Conservation (phyloP, 2,113 vertebrate genomes). For the Hypanus sabinus region DNA sequence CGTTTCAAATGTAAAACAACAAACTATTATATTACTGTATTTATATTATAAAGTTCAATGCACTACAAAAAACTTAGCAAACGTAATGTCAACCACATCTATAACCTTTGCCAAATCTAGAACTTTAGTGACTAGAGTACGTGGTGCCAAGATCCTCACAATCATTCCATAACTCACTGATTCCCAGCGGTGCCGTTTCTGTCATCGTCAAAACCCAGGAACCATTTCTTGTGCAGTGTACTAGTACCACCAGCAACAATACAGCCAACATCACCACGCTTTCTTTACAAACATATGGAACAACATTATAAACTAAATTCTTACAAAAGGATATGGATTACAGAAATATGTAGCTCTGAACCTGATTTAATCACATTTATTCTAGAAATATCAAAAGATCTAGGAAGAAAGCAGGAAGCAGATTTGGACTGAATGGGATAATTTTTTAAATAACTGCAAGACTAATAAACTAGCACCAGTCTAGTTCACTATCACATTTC, state of each 20-base stretch:
- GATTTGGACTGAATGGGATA: neutral
- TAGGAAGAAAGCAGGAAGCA: neutral
- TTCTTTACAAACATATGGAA: neutral
- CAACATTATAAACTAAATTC: neutral
- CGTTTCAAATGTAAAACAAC: neutral
- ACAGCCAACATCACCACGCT: neutral
- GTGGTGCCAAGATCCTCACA: neutral
- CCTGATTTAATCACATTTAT: neutral
- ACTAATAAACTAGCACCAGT: neutral
- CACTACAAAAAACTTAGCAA: neutral
- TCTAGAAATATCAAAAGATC: neutral
- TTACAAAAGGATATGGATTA: neutral
- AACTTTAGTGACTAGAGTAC: neutral
- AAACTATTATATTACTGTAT: neutral
- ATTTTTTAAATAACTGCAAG: neutral
- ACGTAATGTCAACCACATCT: neutral
- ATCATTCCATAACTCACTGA: neutral
- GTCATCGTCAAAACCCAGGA: neutral
- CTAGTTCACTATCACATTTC: neutral
- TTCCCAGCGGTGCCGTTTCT: neutral
- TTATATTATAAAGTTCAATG: constrained; percentile 11
- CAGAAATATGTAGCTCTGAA: neutral
- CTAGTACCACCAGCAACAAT: neutral
- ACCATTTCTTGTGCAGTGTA: neutral
- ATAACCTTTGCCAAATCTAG: neutral